phyloP scores from a whole-genome alignment of 2,888 invertebrate species.

The Stenolophus ochropezus region DNA sequence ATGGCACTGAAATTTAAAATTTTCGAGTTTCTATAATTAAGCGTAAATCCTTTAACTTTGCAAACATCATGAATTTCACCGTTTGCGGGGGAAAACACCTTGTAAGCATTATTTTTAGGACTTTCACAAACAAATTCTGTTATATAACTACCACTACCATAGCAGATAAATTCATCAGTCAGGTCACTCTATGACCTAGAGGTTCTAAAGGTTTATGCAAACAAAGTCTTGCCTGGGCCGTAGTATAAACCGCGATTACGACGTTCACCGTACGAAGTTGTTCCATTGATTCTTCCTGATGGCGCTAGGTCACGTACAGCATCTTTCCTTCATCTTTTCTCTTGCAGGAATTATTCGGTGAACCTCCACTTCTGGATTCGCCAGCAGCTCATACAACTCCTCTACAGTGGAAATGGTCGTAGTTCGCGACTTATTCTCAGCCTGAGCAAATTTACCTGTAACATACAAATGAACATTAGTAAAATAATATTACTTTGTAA shows the following conservation, averaged over 20 bases:
- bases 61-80: constrained; percentile 41
- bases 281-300: constrained; percentile 59
- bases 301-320: constrained; percentile 61
- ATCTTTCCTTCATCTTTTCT: constrained; percentile 60
- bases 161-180: constrained; percentile 67
- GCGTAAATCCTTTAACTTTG: constrained; percentile 61
- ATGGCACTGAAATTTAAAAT: constrained; percentile 57
- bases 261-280: constrained; percentile 63
- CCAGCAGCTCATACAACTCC: constrained; percentile 61
- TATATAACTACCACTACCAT: constrained; percentile 65
- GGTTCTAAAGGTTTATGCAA: constrained; percentile 64
- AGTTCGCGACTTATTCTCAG: constrained; percentile 58
- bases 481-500: neutral
- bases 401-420: constrained; percentile 45
- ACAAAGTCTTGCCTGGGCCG: constrained; percentile 41
- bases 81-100: constrained; percentile 60
- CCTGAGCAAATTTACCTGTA: constrained; percentile 56
- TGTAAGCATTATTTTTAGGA: constrained; percentile 68
- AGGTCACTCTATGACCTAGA: constrained; percentile 65
- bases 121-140: constrained; percentile 67
- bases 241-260: constrained; percentile 68
- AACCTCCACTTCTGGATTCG: constrained; percentile 61
- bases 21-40: constrained; percentile 58
- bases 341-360: constrained; percentile 60
- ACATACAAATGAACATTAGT: neutral